A percentile compares a stretch with the other conserved stretches of the same genome.
These are phyloP conservation scores for Piprites chloris DNA, from an alignment of 2,113 vertebrate species.

Conservation along the genomic window DNA sequence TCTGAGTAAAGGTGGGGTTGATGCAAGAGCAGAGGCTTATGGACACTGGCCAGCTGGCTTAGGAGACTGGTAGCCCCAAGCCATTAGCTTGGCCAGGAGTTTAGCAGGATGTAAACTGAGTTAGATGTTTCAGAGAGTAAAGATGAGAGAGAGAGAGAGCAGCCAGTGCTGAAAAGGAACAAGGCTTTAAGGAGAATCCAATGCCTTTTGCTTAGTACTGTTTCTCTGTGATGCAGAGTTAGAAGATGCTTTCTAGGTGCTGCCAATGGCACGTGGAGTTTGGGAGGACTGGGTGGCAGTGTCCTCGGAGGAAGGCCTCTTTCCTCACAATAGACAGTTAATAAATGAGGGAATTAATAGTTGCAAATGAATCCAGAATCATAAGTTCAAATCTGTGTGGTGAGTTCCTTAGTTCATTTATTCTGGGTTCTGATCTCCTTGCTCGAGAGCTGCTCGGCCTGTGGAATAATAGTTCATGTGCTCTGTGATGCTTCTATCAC, in stretches of 20 bases:
- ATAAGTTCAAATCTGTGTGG: not conserved
- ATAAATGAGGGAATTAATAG: not conserved
- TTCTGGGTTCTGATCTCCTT: not conserved
- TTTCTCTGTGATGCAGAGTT: not conserved
- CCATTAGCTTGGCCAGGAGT: not conserved
- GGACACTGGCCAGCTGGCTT: not conserved
- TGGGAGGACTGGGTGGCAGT: not conserved
- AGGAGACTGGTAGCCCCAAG: not conserved
- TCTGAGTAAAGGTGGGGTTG: not conserved
- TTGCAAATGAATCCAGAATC: not conserved
- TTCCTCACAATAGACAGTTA: not conserved
- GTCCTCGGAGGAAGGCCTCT: not conserved
- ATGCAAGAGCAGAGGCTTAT: not conserved
- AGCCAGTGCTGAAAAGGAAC: not conserved
- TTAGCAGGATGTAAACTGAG: not conserved
- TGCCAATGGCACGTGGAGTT: not conserved
- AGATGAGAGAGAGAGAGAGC: not conserved
- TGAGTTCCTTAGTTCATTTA: not conserved
- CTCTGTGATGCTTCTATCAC: not conserved
- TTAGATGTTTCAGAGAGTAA: not conserved
- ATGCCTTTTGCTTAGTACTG: not conserved
- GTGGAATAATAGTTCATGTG: not conserved
- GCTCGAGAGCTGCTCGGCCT: not conserved
- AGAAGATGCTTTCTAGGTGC: not conserved
- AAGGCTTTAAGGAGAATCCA: not conserved